phyloP scores from a whole-genome alignment of 2,888 invertebrate genomes.

The Cerastis rubricosa region DNA sequence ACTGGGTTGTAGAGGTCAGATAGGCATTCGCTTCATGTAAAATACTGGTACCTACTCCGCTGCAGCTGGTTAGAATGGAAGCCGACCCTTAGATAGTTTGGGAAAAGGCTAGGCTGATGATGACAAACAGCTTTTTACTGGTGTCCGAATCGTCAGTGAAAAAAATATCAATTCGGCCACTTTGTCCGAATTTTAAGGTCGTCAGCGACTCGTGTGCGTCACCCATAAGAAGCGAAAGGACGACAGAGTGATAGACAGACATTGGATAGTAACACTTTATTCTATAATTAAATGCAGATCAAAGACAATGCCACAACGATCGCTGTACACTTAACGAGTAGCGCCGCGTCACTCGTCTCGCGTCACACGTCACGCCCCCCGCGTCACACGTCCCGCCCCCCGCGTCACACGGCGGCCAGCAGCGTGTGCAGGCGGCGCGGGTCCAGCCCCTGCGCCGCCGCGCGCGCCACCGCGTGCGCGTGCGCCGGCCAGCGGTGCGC shows the following conservation, averaged over 20 bases:
- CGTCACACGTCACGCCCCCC: background rate
- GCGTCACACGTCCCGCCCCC: background rate
- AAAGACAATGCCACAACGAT: background rate
- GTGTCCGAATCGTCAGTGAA: too few relatives aligned
- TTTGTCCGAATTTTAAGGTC: too few relatives aligned
- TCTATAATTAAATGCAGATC: conserved; percentile 36
- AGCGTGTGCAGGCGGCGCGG: conserved; percentile 70
- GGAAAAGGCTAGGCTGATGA: too few relatives aligned
- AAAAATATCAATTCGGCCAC: too few relatives aligned
- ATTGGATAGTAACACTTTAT: conserved; percentile 28
- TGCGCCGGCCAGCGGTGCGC: conserved; percentile 78
- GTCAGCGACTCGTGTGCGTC: too few relatives aligned
- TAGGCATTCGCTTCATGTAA: too few relatives aligned
- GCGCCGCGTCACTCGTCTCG: conserved; percentile 47
- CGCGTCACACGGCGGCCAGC: conserved; percentile 67
- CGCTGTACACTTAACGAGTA: background rate
- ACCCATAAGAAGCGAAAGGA: too few relatives aligned
- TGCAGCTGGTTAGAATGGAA: too few relatives aligned
- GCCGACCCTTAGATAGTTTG: too few relatives aligned
- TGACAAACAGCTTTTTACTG: too few relatives aligned
- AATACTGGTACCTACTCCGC: too few relatives aligned
- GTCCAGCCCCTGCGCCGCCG: conserved; percentile 66
- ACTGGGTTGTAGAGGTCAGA: too few relatives aligned
- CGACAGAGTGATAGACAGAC: background rate
- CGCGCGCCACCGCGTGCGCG: conserved; percentile 69